Evolutionary conservation across 1,140 invertebrate genomes (phyloP).

Genomic region (Lamellibrachia luymesi): DNA sequence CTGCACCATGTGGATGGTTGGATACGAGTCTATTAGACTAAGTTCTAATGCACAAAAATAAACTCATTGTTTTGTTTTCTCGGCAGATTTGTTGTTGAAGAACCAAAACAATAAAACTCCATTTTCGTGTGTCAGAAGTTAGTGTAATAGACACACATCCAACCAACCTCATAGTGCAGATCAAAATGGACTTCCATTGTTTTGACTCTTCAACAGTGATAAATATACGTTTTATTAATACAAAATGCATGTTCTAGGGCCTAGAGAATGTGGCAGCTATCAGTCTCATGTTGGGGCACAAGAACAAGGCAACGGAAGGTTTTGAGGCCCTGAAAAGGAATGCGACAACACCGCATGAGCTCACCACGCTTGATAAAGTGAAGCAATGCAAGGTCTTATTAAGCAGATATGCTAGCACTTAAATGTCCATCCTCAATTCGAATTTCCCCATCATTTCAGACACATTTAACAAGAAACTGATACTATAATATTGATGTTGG

Average conservation of each 20-base stretch:
- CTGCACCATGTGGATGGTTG: too few relatives aligned
- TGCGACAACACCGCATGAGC: background rate
- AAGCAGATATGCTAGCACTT: background rate
- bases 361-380: background rate
- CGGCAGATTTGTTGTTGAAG: too few relatives aligned
- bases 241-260: constrained; percentile 35
- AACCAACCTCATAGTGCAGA: too few relatives aligned
- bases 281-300: constrained; percentile 36
- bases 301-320: constrained; percentile 39
- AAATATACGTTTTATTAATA: too few relatives aligned
- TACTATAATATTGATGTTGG: too few relatives aligned
- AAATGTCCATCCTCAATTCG: background rate
- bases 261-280: constrained; percentile 42
- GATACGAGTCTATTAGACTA: background rate
- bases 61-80: background rate
- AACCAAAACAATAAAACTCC: too few relatives aligned
- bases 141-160: too few relatives aligned
- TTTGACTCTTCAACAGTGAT: too few relatives aligned
- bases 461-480: too few relatives aligned
- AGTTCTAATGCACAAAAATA: background rate
- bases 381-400: background rate
- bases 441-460: too few relatives aligned
- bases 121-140: too few relatives aligned
- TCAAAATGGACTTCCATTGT: too few relatives aligned
- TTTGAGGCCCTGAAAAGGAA: constrained; percentile 13